Base-by-base conservation (phyloP, 2,888 invertebrate species). In the Philhelius pedissequus region DNA sequence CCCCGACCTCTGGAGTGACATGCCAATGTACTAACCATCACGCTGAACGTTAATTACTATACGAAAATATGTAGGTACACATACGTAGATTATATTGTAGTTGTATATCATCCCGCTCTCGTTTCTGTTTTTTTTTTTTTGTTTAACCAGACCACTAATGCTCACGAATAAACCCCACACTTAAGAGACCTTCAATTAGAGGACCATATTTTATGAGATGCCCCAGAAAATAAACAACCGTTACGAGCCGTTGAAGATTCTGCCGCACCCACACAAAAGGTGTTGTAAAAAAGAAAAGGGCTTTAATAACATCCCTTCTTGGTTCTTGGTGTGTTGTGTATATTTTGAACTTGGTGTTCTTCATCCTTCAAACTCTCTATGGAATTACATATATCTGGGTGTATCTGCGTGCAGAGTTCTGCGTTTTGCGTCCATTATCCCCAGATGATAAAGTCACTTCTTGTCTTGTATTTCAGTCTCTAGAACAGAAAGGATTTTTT, bases 361-460 rank as follows among this genome's bases (percentile, higher is more conserved):
- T 56, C 60, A 71, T 62, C 69, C 38, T 35, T 45, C 62, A 73
- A 52, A 78, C 54, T 68, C 69, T 70, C 75, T 3, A 22, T 13
- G 69, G 79, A 48, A 69, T 54, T 52, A 52, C 35, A 58, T 62
- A 52, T 43, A 58, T 62, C 15, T 52, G 69, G 69, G 64, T 54
- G 79, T 81, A 70, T 81, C 58, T 76, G 32, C 48, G 48, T 48
- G 52, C 56, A 27, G 60, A 25, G 78, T 54, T 18, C 56, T 40
- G 60, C 40, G 78, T 54, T 18, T 32, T 54, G 18, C 27, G 60
- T 69, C 35, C 45, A 54, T 73, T 64, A 68, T 74, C 68, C 76
- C 73, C 79, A 83, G 83, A 83, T 83, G 83, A 74, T 64, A 83
- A 48, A 73, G 54, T 74, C 69, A 82, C 73, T 73, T 83, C 82